Conservation (phyloP, 2,113 vertebrate species). For the Petrocephalus zakoni region DNA sequence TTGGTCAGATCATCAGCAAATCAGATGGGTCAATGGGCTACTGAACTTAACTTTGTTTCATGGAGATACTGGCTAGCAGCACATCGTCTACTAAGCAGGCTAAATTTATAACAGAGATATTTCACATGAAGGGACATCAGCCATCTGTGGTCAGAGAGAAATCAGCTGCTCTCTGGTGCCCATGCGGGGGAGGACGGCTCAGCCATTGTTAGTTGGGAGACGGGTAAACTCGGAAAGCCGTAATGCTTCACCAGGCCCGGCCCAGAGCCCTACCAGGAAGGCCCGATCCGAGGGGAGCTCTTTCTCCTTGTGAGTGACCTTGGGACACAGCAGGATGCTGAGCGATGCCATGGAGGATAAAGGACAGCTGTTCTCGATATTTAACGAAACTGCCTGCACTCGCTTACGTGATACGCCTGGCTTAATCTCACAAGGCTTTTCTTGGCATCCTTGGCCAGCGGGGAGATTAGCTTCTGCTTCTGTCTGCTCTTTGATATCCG, state of each 20-base stretch:
- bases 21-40: not conserved
- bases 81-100: not conserved
- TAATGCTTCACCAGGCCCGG: constrained; percentile 34
- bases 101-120: not conserved
- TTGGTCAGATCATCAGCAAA: not conserved
- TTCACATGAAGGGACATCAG: not conserved
- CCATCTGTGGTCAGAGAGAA: not conserved
- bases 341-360: not conserved
- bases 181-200: too few species aligned
- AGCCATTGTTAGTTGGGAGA: too few species aligned
- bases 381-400: not conserved
- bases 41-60: not conserved
- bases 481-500: not conserved
- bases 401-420: not conserved
- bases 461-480: not conserved
- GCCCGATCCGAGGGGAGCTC: not conserved
- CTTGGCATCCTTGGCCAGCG: not conserved
- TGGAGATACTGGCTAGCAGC: not conserved
- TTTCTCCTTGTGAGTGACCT: constrained; percentile 27
- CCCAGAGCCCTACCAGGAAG: constrained; percentile 22
- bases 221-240: constrained; percentile 5
- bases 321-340: not conserved
- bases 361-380: not conserved
- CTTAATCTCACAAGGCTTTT: not conserved
- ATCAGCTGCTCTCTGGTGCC: not conserved